Conservation (phyloP, 2,113 vertebrate species). For the Lepus timidus region DNA sequence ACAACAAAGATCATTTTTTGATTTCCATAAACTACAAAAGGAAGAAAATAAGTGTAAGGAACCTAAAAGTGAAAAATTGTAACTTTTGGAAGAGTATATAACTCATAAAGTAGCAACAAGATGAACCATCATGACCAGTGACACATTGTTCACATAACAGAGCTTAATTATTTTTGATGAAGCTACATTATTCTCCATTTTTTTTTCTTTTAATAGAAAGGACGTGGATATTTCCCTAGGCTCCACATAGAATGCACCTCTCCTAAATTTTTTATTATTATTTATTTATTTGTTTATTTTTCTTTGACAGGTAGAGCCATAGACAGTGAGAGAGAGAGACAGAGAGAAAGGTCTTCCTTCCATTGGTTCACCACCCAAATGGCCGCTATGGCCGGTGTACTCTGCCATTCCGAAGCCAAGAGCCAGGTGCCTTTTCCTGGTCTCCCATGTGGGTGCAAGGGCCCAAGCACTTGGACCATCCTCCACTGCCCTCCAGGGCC, state of each 20-base stretch:
- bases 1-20: not conserved
- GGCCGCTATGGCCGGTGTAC: too few relatives aligned
- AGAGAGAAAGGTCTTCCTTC: too few relatives aligned
- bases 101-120: not conserved
- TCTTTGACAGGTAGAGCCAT: too few relatives aligned
- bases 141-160: not conserved
- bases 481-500: too few relatives aligned
- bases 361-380: too few relatives aligned
- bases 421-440: too few relatives aligned
- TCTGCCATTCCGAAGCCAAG: too few relatives aligned
- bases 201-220: not conserved
- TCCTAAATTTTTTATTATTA: not conserved
- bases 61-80: slow-evolving; percentile 21
- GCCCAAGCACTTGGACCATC: too few relatives aligned
- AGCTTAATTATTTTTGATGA: not conserved
- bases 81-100: not conserved
- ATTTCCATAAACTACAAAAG: not conserved
- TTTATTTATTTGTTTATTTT: too few relatives aligned
- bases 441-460: too few relatives aligned
- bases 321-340: too few relatives aligned
- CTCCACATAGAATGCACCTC: not conserved
- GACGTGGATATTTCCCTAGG: not conserved
- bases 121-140: not conserved
- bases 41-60: not conserved
- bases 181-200: not conserved